These are phyloP conservation scores for Agonum fuliginosum DNA, from an alignment of 2,888 invertebrate species.

Conservation along the genomic window DNA sequence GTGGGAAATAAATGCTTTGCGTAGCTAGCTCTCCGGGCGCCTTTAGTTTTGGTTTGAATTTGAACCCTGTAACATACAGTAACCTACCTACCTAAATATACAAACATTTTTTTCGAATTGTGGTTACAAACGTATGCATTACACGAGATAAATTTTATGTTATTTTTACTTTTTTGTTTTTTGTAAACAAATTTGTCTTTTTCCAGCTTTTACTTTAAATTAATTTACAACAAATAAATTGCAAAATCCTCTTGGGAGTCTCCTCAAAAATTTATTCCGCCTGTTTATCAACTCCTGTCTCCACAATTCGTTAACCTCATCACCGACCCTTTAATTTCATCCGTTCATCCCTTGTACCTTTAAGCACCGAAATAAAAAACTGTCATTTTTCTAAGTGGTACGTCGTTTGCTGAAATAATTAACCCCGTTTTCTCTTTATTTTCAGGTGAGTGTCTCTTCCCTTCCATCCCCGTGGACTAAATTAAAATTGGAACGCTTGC, in stretches of 20 bases:
- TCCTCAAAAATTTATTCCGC: not conserved
- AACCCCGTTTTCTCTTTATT: constrained; percentile 38
- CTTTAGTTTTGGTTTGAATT: too few species aligned
- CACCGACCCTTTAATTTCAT: constrained; percentile 3
- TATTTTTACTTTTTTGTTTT: too few species aligned
- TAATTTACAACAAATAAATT: too few species aligned
- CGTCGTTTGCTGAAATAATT: constrained; percentile 33
- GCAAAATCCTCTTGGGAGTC: not conserved
- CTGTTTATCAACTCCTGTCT: not conserved
- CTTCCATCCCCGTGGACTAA: not conserved
- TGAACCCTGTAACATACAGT: too few species aligned
- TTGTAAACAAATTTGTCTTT: too few species aligned
- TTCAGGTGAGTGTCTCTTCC: constrained; percentile 35
- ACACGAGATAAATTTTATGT: too few species aligned
- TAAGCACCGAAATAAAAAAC: constrained; percentile 14
- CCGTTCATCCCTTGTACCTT: not conserved
- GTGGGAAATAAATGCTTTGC: too few species aligned
- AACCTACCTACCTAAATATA: too few species aligned
- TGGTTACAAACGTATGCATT: too few species aligned
- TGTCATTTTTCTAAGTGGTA: constrained; percentile 18
- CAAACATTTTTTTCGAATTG: too few species aligned
- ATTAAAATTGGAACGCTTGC: constrained; percentile 26
- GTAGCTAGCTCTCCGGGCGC: too few species aligned
- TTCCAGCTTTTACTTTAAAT: too few species aligned
- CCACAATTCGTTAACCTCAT: not conserved